A percentile compares a stretch with the other conserved stretches of the same genome.
phyloP scores from a whole-genome alignment of 2,797 vertebrate species.

The Phyllotis vaccarum region DNA sequence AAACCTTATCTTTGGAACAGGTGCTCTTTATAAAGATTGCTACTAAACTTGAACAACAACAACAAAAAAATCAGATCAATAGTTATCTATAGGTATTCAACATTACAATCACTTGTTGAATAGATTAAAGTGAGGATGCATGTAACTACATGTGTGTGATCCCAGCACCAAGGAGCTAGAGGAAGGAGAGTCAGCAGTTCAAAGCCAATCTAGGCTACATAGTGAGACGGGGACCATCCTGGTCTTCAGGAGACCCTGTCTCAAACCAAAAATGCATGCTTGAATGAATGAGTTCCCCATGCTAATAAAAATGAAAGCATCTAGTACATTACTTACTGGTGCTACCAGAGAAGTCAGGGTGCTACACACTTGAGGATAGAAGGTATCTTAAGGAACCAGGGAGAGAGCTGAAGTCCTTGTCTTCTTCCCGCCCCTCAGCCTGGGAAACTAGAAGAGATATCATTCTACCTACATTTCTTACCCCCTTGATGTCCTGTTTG shows the following conservation, averaged over 20 bases:
- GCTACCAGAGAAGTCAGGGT: not conserved
- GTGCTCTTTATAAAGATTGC: constrained; percentile 39
- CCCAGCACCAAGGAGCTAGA: not conserved
- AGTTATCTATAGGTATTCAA: constrained; percentile 10
- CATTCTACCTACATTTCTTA: not conserved
- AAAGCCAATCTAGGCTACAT: not conserved
- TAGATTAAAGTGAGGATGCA: not conserved
- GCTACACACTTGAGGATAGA: not conserved
- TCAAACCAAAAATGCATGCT: not conserved
- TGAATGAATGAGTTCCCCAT: not conserved
- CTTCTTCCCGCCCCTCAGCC: not conserved
- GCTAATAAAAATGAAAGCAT: constrained; percentile 17
- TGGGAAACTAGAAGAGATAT: not conserved
- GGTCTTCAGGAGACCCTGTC: not conserved
- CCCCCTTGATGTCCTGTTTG: not conserved
- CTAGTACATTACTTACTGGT: not conserved
- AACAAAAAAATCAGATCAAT: constrained; percentile 33
- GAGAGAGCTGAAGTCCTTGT: not conserved
- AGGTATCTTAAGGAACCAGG: not conserved
- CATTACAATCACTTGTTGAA: not conserved
- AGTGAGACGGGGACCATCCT: not conserved
- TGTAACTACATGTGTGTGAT: not conserved
- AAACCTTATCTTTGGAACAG: constrained; percentile 11
- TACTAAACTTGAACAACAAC: constrained; percentile 51
- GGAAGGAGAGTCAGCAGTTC: not conserved